Conservation (phyloP, 2,113 vertebrate species). For the Rhea americana region DNA sequence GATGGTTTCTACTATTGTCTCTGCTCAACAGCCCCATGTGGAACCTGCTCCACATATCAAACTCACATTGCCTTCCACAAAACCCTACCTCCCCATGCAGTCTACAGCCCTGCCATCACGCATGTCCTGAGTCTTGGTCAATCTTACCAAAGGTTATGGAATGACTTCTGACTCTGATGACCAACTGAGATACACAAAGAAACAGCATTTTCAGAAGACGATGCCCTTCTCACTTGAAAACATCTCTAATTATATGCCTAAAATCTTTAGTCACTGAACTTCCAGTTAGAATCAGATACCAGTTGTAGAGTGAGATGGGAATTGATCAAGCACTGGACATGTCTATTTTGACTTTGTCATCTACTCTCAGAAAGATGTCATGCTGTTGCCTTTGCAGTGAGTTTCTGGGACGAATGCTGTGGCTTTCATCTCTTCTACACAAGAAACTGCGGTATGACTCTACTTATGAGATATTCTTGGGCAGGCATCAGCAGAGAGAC, state of each 20-base stretch:
- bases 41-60: neutral
- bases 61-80: neutral
- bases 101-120: neutral
- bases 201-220: neutral
- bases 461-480: neutral
- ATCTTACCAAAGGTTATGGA: neutral
- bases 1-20: neutral
- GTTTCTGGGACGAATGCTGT: neutral
- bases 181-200: neutral
- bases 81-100: neutral
- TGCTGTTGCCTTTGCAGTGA: neutral
- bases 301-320: neutral
- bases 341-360: neutral
- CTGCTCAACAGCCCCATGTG: neutral
- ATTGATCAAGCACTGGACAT: neutral
- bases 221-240: neutral
- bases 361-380: neutral
- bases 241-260: neutral
- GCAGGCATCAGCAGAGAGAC: neutral
- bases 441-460: neutral
- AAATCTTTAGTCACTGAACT: neutral
- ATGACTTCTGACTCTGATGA: neutral
- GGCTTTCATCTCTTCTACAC: neutral
- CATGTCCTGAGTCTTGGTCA: neutral
- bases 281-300: neutral